A percentile compares a stretch with the other conserved stretches of the same genome.
Evolutionary conservation across 2,888 invertebrate genomes (phyloP).

Genomic region (Melinaea marsaeus): DNA sequence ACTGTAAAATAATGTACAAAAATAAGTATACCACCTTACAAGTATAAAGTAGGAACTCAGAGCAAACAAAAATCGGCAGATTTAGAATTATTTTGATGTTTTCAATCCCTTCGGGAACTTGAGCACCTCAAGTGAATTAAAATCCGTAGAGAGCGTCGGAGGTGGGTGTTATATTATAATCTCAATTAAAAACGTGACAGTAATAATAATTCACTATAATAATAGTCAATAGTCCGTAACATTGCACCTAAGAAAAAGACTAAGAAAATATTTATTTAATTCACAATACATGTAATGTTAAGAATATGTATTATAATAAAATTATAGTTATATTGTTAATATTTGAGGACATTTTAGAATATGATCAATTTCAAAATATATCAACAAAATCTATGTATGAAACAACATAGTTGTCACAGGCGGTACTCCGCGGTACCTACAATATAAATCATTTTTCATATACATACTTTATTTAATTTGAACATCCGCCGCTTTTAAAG

Average conservation of each 20-base stretch:
- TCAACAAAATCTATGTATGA: slow-evolving; percentile 34
- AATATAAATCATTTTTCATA: slow-evolving; percentile 39
- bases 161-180: slow-evolving; percentile 12
- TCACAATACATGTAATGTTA: slow-evolving; percentile 20
- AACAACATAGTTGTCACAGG: slow-evolving; percentile 75
- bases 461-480: slow-evolving; percentile 31
- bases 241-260: slow-evolving; percentile 20
- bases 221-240: slow-evolving; percentile 4
- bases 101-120: slow-evolving; percentile 17
- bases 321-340: slow-evolving; percentile 14
- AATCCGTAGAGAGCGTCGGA: slow-evolving; percentile 21
- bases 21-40: slow-evolving; percentile 1
- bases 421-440: slow-evolving; percentile 71
- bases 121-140: slow-evolving; percentile 13
- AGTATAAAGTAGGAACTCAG: slow-evolving; percentile 27
- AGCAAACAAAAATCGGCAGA: slow-evolving; percentile 13
- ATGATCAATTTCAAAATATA: slow-evolving; percentile 25
- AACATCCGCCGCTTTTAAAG: slow-evolving; percentile 42
- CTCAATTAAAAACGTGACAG: slow-evolving; percentile 9
- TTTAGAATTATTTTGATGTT: slow-evolving; percentile 10
- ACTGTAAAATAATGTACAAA: neutral
- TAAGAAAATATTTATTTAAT: slow-evolving; percentile 26
- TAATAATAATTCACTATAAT: slow-evolving; percentile 14
- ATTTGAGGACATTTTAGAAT: slow-evolving; percentile 23
- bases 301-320: slow-evolving; percentile 16